phyloP scores from a whole-genome alignment of 2,888 invertebrate genomes.

The Chloroclystis v-ata region DNA sequence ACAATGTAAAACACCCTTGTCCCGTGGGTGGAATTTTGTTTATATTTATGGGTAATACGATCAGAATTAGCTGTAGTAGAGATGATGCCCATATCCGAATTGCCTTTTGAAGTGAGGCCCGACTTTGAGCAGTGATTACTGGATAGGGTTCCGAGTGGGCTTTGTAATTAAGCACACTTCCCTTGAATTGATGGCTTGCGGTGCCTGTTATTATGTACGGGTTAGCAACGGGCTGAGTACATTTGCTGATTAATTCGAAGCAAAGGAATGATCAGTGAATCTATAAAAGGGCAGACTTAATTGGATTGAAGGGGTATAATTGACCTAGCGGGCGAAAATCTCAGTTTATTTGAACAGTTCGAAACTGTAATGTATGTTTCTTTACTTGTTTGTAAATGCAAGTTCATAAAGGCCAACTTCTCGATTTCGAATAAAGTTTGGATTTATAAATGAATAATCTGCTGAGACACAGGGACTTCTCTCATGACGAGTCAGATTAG shows the following conservation, averaged over 20 bases:
- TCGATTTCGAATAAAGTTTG: no score
- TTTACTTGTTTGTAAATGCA: no score
- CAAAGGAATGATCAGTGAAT: slow-evolving; percentile 1
- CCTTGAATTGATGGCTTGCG: slow-evolving; percentile 26
- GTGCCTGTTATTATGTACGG: slow-evolving; percentile 18
- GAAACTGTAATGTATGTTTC: no score
- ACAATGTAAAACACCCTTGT: no score
- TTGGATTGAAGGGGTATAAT: neutral
- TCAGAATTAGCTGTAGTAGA: slow-evolving; percentile 35
- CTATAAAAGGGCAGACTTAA: neutral
- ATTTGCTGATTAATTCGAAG: slow-evolving; percentile 15
- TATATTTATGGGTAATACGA: slow-evolving; percentile 21
- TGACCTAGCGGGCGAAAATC: neutral
- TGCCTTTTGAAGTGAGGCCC: slow-evolving; percentile 24
- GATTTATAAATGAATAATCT: no score
- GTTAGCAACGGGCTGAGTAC: slow-evolving; percentile 5
- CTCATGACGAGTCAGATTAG: no score
- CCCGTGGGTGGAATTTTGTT: neutral
- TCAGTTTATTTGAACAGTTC: neutral
- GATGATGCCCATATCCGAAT: slow-evolving; percentile 34
- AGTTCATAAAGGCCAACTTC: no score
- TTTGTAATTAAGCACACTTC: slow-evolving; percentile 29
- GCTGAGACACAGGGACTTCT: no score
- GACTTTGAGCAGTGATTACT: slow-evolving; percentile 35
- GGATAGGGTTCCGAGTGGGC: slow-evolving; percentile 25